Percentiles rank a stretch among this genome's conserved stretches.
Conservation (phyloP, 1,140 invertebrate genomes). For the Tribolium madens region DNA sequence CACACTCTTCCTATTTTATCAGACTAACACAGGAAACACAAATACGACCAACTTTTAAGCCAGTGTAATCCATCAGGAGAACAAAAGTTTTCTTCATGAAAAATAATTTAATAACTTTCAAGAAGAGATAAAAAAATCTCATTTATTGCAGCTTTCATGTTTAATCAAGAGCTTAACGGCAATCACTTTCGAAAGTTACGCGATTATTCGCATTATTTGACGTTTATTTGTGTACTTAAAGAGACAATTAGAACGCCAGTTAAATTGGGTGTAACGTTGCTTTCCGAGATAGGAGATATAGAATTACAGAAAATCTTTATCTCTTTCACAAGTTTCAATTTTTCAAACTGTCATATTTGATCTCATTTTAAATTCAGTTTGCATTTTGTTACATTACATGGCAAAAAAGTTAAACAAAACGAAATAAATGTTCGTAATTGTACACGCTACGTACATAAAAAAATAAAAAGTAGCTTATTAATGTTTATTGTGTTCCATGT, state of each 20-base stretch:
- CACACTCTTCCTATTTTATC: slow-evolving; percentile 25
- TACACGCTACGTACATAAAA: no score
- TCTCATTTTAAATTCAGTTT: neutral
- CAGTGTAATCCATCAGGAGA: slow-evolving; percentile 34
- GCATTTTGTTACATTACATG: no score
- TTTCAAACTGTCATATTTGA: no score
- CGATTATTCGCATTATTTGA: slow-evolving; percentile 26
- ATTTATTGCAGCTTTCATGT: slow-evolving; percentile 5
- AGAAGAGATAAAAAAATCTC: neutral
- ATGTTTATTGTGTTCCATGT: neutral
- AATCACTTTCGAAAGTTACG: slow-evolving; percentile 1
- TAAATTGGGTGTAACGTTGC: neutral
- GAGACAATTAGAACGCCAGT: slow-evolving; percentile 7
- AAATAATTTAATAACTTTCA: slow-evolving; percentile 27
- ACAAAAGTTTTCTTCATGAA: slow-evolving; percentile 23
- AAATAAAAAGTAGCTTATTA: no score
- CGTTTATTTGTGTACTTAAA: slow-evolving; percentile 27
- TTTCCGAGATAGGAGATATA: no score
- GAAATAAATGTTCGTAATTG: no score
- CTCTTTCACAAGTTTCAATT: neutral
- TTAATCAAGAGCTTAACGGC: neutral
- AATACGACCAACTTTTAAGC: slow-evolving; percentile 36
- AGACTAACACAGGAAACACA: slow-evolving; percentile 30
- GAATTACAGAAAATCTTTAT: neutral
- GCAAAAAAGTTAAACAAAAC: no score